Conservation (phyloP, 1,140 invertebrate genomes). For the Adoxophyes honmai region DNA sequence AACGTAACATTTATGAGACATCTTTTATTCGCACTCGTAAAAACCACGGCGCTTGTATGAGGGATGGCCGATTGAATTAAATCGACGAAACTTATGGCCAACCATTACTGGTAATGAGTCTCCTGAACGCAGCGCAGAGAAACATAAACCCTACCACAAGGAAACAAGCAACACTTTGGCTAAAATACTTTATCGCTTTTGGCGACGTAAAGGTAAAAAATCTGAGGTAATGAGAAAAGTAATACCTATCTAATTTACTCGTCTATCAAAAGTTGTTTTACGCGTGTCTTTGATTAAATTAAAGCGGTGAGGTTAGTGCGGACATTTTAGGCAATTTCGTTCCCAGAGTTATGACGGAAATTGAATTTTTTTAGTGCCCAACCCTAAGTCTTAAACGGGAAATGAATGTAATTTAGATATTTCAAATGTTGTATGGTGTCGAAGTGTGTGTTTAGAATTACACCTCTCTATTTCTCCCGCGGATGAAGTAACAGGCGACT, state of each 20-base stretch:
- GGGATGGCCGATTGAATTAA: slow-evolving; percentile 38
- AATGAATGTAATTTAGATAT: too few relatives aligned
- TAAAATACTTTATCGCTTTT: slow-evolving; percentile 21
- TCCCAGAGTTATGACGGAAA: too few relatives aligned
- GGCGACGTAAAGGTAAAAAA: slow-evolving; percentile 6
- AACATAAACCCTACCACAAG: slow-evolving; percentile 25
- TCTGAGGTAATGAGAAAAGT: slow-evolving; percentile 13
- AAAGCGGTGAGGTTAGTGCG: neutral
- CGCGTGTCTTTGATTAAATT: slow-evolving; percentile 13
- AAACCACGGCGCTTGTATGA: slow-evolving; percentile 31
- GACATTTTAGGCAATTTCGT: too few relatives aligned
- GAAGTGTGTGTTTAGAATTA: too few relatives aligned
- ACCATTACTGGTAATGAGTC: slow-evolving; percentile 37
- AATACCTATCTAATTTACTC: slow-evolving; percentile 14
- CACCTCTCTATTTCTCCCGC: too few relatives aligned
- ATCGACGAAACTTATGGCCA: slow-evolving; percentile 33
- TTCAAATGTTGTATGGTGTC: too few relatives aligned
- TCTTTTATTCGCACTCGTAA: slow-evolving; percentile 32
- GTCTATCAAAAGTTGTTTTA: slow-evolving; percentile 11
- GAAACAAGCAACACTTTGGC: slow-evolving; percentile 20
- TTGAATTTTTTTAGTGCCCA: too few relatives aligned
- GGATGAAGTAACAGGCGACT: too few relatives aligned
- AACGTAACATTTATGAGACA: slow-evolving; percentile 21
- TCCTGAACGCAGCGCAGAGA: neutral
- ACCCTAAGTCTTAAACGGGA: too few relatives aligned